Evolutionary conservation across 1,140 invertebrate species (phyloP), one percentile per base, ranked within the genome.

Genomic region (Orchesella cincta): DNA sequence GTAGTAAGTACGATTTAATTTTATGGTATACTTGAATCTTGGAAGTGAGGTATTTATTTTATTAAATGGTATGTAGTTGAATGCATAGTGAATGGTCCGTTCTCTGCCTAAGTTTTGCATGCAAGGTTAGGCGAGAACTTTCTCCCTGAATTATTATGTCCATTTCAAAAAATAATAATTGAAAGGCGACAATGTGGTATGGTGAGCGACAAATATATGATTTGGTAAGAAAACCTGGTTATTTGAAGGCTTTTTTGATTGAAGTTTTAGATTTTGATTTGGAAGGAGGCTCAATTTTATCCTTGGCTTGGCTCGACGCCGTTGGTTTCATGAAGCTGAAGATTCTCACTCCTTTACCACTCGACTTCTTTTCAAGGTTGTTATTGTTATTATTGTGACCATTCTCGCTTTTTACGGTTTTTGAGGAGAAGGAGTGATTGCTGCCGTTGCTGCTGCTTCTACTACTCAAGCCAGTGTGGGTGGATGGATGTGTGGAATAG

Each of bases 401-500:
- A n/a, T 51, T 70, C 34, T 39, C 46, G 1, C n/a, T 16, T 20
- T 67, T 36, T n/a, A 29, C 18, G 14, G 28, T 5, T n/a, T n/a
- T n/a, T n/a, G n/a, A n/a, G 1, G 88, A 83, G 0, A 88, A 12
- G 31, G 26, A 86, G 0, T 89, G 89, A 14, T 90, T 87, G 75
- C 89, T 92, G 80, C 91, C 92, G 1, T 90, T 91, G 83, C 90
- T 91, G 72, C 90, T 92, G 73, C 90, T 91, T 79, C 90, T 92
- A 39, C 91, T 87, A 26, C n/a, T 26, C 23, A 23, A 31, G 12
- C 26, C 31, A 33, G 80, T 87, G 54, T 78, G 76, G 0, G 80
- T 78, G 0, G 80, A 80, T 74, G 83, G 82, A 35, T 64, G 82
- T 71, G 86, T 87, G 75, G 78, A 85, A 80, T 72, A 83, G 57